Evolutionary conservation across 2,113 vertebrate genomes (phyloP).

Genomic region (Oryzias woworae): DNA sequence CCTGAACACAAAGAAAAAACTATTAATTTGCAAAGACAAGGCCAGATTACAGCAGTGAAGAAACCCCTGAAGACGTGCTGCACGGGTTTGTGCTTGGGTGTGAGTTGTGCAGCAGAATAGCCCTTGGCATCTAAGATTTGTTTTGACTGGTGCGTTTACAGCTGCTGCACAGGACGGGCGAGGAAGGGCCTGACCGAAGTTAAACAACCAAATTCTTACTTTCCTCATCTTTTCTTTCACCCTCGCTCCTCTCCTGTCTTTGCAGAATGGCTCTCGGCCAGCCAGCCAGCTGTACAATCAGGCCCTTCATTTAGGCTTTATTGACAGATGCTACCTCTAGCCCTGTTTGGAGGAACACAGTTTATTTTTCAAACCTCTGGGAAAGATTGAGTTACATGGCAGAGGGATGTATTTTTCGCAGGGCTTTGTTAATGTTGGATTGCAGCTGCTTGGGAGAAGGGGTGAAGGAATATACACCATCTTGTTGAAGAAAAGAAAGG

Average conservation of each 20-base stretch:
- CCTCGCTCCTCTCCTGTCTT: conserved; percentile 52
- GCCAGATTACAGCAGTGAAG: not conserved
- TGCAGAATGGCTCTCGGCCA: conserved; percentile 65
- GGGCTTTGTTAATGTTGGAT: conserved; percentile 70
- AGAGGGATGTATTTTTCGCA: conserved; percentile 56
- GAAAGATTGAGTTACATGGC: conserved; percentile 64
- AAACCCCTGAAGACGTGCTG: conserved; percentile 15
- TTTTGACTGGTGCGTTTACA: conserved; percentile 69
- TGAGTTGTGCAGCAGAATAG: conserved; percentile 52
- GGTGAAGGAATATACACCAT: conserved; percentile 14
- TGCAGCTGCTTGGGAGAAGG: conserved; percentile 45
- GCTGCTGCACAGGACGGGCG: conserved; percentile 62
- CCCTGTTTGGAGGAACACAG: conserved; percentile 52
- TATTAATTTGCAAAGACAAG: not conserved
- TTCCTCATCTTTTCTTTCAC: conserved; percentile 35
- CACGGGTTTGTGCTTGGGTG: conserved; percentile 60
- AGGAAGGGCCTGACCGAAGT: conserved; percentile 65
- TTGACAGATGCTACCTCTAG: conserved; percentile 78
- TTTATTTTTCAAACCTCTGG: conserved; percentile 69
- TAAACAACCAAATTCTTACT: conserved; percentile 72
- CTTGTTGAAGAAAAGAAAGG: not conserved
- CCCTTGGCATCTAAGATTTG: conserved; percentile 67
- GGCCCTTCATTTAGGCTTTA: conserved; percentile 73
- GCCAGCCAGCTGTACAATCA: conserved; percentile 80
- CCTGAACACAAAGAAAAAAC: not conserved